Conservation (phyloP, 2,888 invertebrate species). For the Acronicta aceris region DNA sequence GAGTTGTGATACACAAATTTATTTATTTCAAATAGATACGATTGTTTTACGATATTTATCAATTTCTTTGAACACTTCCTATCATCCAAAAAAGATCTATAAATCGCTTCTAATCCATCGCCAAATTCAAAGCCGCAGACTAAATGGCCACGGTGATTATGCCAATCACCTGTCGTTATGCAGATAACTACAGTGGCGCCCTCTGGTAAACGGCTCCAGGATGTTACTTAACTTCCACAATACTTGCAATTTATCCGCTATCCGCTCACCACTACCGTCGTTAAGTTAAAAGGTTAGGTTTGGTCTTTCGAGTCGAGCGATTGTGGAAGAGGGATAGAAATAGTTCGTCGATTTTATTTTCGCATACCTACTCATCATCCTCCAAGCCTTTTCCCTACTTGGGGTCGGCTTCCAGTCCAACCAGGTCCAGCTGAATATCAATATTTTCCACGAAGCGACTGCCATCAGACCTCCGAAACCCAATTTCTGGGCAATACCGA, state of each 20-base stretch:
- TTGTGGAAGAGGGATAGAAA: constrained; percentile 6
- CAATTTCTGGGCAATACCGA: no score
- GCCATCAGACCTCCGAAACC: no score
- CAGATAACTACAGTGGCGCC: constrained; percentile 50
- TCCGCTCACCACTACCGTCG: constrained; percentile 35
- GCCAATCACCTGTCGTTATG: constrained; percentile 57
- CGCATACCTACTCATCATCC: neutral
- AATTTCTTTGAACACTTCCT: no score
- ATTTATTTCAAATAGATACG: no score
- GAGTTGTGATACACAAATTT: no score
- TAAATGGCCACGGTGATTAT: constrained; percentile 51
- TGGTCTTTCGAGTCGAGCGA: constrained; percentile 8
- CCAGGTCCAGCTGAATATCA: no score
- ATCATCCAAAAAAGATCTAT: neutral
- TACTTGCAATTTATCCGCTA: constrained; percentile 45
- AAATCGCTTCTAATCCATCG: constrained; percentile 9
- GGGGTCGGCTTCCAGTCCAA: no score
- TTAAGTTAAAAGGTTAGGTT: constrained; percentile 53
- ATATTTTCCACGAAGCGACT: no score
- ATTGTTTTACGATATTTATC: no score
- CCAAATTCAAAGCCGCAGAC: constrained; percentile 14
- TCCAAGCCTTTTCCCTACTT: no score
- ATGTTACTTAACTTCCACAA: constrained; percentile 52
- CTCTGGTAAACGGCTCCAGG: constrained; percentile 45
- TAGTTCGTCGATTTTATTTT: neutral